Base-by-base conservation (phyloP, 2,888 invertebrate species). In the Phyllotreta striolata region DNA sequence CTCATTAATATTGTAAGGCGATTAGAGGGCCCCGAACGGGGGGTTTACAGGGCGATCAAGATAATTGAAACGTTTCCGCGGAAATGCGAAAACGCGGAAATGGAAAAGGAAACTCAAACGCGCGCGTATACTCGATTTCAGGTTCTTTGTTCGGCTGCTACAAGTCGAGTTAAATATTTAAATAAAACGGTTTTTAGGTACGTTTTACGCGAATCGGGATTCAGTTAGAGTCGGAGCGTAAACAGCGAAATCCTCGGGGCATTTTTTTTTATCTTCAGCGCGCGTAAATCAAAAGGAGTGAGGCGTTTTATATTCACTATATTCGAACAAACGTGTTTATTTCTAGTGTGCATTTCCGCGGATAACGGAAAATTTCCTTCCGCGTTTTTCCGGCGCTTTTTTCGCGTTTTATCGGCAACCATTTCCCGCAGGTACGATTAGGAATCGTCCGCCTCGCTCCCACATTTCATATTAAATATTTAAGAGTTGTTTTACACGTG, bases 351-450 rank as follows among this genome's bases (percentile, higher is more conserved):
- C 1, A 49, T 35, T 35, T 4, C n/a, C 14, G 35, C n/a, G 13
- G 9, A 8, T 8, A 6, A 24, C 24, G 24, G 35, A 49, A 49
- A 49, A 49, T 49, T 49, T 49, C 49, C 35, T 24, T 24, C 68
- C 68, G 71, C 70, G 73, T 71, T 74, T 74, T 76, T 77, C 76
- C 73, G 72, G 76, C 72, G 70, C 69, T 72, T 72, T 74, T 74
- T 73, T 74, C 76, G 77, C 77, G 9, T 78, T 80, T 80, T 80
- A 79, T 79, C 77, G 78, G 77, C 70, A 66, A 67, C 69, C 70
- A 64, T 70, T 67, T 78, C 79, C 76, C 79, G 69, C 65, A 76
- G 78, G 80, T 76, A 71, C 75, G 74, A 78, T 80, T 79, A 78
- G 71, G 76, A 73, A 66, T 63, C 61, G 66, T 62, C 68, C 64